A percentile compares a stretch with the other conserved stretches of the same genome.
These are phyloP conservation scores for Stramonita haemastoma DNA, from an alignment of 2,888 invertebrate genomes.

Conservation along the genomic window DNA sequence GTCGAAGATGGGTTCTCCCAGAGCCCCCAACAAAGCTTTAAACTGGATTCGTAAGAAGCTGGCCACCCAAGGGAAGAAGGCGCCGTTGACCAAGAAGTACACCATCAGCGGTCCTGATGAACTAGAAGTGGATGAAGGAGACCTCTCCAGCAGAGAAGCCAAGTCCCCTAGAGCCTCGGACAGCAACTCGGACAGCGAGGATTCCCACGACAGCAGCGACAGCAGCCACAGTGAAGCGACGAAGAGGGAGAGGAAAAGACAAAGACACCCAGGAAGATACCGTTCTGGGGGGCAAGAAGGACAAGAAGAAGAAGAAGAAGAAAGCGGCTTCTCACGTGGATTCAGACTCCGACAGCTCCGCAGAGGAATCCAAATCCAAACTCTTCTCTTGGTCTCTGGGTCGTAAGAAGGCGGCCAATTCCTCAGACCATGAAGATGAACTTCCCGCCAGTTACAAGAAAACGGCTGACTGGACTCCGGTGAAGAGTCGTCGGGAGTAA, in stretches of 20 bases:
- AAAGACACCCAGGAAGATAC: not conserved
- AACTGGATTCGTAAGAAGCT: slow-evolving; percentile 36
- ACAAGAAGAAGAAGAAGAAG: slow-evolving; percentile 27
- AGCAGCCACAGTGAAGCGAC: not conserved
- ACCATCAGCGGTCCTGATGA: slow-evolving; percentile 15
- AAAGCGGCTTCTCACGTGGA: not conserved
- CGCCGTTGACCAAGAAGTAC: slow-evolving; percentile 25
- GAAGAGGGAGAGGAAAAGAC: not conserved
- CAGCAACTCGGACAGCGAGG: slow-evolving; percentile 2
- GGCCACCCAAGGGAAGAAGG: not conserved
- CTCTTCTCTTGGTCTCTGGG: slow-evolving; percentile 35
- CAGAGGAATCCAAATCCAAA: slow-evolving; percentile 28
- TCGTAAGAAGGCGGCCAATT: slow-evolving; percentile 26
- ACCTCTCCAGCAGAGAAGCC: not conserved
- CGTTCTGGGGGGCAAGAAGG: slow-evolving; percentile 22
- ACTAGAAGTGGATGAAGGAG: not conserved
- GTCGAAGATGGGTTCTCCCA: not conserved
- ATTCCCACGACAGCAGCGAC: slow-evolving; percentile 20
- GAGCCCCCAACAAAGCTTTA: slow-evolving; percentile 6
- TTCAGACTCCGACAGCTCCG: slow-evolving; percentile 22
- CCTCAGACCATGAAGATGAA: slow-evolving; percentile 5
- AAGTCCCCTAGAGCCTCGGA: not conserved
- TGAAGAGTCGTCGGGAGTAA: not conserved
- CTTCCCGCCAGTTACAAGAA: slow-evolving; percentile 28
- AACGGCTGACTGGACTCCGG: slow-evolving; percentile 20